Percentiles rank a stretch among this genome's conserved stretches.
phyloP scores from a whole-genome alignment of 1,140 invertebrate genomes.

The Zeugodacus cucurbitae region DNA sequence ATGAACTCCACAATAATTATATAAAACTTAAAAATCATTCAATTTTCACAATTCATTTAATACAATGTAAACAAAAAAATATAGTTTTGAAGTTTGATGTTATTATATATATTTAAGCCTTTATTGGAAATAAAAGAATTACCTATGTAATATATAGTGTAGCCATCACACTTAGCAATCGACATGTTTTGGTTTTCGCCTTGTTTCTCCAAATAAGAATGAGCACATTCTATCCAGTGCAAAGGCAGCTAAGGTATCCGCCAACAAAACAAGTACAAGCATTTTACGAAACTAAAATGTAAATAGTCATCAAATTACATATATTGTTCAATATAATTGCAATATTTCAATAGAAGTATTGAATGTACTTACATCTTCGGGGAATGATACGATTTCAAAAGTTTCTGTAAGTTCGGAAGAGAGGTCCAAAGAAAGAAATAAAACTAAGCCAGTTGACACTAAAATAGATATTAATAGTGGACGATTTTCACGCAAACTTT shows the following conservation, averaged over 20 bases:
- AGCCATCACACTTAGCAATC: slow-evolving; percentile 48
- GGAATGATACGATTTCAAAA: slow-evolving; percentile 93
- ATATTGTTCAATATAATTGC: too few relatives aligned
- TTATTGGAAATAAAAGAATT: slow-evolving; percentile 16
- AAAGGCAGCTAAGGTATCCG: slow-evolving; percentile 86
- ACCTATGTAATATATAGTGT: background rate
- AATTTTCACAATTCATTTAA: too few relatives aligned
- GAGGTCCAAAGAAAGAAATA: slow-evolving; percentile 80
- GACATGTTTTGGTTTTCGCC: slow-evolving; percentile 57
- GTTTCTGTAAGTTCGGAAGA: slow-evolving; percentile 81
- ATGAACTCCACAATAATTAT: too few relatives aligned
- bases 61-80: too few relatives aligned
- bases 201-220: slow-evolving; percentile 82
- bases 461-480: slow-evolving; percentile 90
- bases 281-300: slow-evolving; percentile 84
- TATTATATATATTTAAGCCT: background rate
- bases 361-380: slow-evolving; percentile 76
- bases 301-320: slow-evolving; percentile 43
- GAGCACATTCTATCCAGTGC: slow-evolving; percentile 85
- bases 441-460: slow-evolving; percentile 77
- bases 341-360: background rate
- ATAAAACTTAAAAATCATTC: too few relatives aligned
- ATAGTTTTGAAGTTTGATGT: too few relatives aligned
- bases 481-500: slow-evolving; percentile 91
- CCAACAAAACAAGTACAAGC: slow-evolving; percentile 81